Base-by-base conservation (phyloP, 2,113 vertebrate species). In the Nesoenas mayeri region DNA sequence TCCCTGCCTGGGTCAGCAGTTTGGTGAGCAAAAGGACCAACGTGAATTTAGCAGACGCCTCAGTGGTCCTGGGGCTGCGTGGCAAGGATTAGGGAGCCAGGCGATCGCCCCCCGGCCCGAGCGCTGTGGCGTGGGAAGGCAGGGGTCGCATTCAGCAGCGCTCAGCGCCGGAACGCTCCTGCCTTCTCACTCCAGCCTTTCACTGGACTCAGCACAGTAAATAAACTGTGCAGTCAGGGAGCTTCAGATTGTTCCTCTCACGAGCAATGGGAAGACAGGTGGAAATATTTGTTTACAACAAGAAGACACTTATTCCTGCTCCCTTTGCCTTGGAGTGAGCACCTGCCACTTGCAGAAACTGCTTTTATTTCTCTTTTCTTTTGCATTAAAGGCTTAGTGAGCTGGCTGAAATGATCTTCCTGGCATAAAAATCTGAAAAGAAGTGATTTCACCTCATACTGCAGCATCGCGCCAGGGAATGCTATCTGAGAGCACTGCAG, bases 201-300 rank as follows among this genome's bases (percentile, higher is more conserved):
- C 97, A 97, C 94, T 91, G 64, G 92, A 95, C 93, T 96, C 96
- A 85, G 87, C 77, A 96, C 96, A 79, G 96, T 96, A 97, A 97
- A 97, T 95, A 97, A 97, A 97, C 92, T 8, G 4, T 19, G n/a
- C 1, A 17, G 89, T 24, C 88, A 67, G 84, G 86, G 70, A 93
- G 62, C 88, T 93, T 89, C 89, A 85, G 65, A 28, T 69, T 47
- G 64, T 18, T 87, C 54, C 71, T 93, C 81, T 91, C 88, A 65
- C 6, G 26, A 60, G 77, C 11, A 6, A 73, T 36, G n/a, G 85
- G 65, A 62, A 60, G 80, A 69, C 71, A 53, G 42, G 54, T 94
- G 29, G 86, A 85, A 95, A 82, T 72, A 67, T 1, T 93, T 94
- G 79, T 88, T 96, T 88, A 77, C 84, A 87, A 90, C 73, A 75